Conservation (phyloP, 1,140 invertebrate genomes). For the Dreissena rostriformis region DNA sequence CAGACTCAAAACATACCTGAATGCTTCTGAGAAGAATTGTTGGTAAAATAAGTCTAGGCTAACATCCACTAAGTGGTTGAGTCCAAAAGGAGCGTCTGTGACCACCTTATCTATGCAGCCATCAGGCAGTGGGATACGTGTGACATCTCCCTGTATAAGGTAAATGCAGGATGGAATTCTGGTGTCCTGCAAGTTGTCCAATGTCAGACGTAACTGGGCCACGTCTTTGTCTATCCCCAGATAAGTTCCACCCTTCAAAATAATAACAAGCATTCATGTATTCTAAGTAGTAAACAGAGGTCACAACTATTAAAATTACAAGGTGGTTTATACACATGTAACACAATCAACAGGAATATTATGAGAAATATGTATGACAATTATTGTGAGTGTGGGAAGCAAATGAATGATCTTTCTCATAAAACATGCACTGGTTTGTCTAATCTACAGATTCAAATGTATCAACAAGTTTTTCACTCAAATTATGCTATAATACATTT, state of each 20-base stretch:
- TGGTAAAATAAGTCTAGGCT: slow-evolving; percentile 49
- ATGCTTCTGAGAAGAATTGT: slow-evolving; percentile 52
- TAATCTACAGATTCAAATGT: too few relatives aligned
- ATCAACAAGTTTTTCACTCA: too few relatives aligned
- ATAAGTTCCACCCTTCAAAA: slow-evolving; percentile 13
- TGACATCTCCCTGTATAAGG: slow-evolving; percentile 21
- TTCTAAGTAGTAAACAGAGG: too few relatives aligned
- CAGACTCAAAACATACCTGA: slow-evolving; percentile 50
- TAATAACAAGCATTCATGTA: too few relatives aligned
- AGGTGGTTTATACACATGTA: too few relatives aligned
- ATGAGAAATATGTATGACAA: too few relatives aligned
- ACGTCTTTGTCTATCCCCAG: slow-evolving; percentile 28
- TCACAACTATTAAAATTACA: too few relatives aligned
- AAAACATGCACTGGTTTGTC: too few relatives aligned
- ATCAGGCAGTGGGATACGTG: slow-evolving; percentile 6
- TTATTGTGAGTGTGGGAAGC: too few relatives aligned
- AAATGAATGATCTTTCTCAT: too few relatives aligned
- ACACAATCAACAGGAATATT: too few relatives aligned
- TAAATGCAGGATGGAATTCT: neutral
- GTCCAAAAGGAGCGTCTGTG: slow-evolving; percentile 68
- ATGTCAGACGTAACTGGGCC: slow-evolving; percentile 5
- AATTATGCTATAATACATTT: too few relatives aligned
- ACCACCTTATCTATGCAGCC: slow-evolving; percentile 58
- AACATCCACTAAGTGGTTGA: slow-evolving; percentile 49
- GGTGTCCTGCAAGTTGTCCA: slow-evolving; percentile 9